Conservation (phyloP, 2,888 invertebrate genomes). For the Hydrotaea cyrtoneurina region DNA sequence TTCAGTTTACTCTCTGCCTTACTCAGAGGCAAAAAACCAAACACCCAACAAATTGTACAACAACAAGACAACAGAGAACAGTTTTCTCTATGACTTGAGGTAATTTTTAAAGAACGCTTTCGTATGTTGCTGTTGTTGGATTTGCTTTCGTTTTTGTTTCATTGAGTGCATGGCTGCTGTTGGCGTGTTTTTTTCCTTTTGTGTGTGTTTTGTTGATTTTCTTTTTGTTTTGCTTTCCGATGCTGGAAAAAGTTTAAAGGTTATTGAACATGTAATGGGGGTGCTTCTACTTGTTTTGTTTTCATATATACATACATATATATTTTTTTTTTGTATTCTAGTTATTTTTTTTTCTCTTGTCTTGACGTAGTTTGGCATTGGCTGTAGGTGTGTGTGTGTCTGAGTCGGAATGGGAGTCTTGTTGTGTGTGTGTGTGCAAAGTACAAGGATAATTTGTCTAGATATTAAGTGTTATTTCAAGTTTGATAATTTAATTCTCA, state of each 20-base stretch:
- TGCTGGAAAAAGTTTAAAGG: slow-evolving; percentile 9
- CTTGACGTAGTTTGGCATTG: not conserved
- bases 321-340: slow-evolving; percentile 6
- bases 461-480: not conserved
- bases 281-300: slow-evolving; percentile 4
- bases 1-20: too few species aligned
- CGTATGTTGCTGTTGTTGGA: too few species aligned
- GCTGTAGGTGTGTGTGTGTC: too few species aligned
- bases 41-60: not conserved
- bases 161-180: too few species aligned
- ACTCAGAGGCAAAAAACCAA: too few species aligned
- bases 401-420: not conserved
- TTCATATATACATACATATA: too few species aligned
- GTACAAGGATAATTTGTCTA: not conserved
- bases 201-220: not conserved
- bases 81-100: not conserved
- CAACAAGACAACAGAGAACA: not conserved
- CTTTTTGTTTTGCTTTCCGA: too few species aligned
- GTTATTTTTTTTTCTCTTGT: not conserved
- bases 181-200: not conserved
- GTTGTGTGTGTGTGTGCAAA: not conserved
- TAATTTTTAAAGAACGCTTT: not conserved
- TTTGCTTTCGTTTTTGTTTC: not conserved
- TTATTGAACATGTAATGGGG: slow-evolving; percentile 24
- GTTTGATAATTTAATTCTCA: not conserved